Evolutionary conservation across 2,797 vertebrate genomes (phyloP), one percentile per base, ranked within the genome.

Genomic region (Scolopax rusticola): DNA sequence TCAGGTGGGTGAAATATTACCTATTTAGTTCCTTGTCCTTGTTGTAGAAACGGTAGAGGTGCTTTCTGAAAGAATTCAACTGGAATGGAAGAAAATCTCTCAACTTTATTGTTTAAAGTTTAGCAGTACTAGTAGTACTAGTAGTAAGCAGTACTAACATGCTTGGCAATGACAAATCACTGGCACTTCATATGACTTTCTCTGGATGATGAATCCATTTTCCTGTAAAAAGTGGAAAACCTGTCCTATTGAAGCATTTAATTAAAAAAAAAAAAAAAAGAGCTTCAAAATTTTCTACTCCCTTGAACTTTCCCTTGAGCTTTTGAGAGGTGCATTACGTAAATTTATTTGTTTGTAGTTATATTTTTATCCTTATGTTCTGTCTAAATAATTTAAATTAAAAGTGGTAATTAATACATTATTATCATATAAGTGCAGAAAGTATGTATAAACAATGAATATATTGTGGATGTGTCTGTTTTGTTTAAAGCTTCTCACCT

Each of bases 281-380:
- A 71, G 2, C 33, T 84, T 85, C 33, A 80, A n/a, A 54, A 30
- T 64, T 86, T 92, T 80, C 50, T 75, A 8, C 4, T 48, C 15
- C 19, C 11, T 48, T 84, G 25, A 78, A 89, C 82, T 7, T 51
- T 14, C 5, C 28, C 73, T 86, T 85, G 61, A 68, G 69, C 19
- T 78, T 92, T 78, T n/a, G 7, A 56, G 30, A 51, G 84, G 9
- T 40, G 5, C 69, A 15, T 61, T 78, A 86, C 12, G 6, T 33
- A 80, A 64, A 92, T 89, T 32, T 75, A n/a, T 88, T 89, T 86
- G 33, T 80, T 67, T 93, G 68, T 81, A 36, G 20, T 85, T 75
- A 27, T 71, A 86, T 65, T 95, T 92, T 20, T 74, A 32, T 81
- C 33, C 18, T 89, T 78, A 23, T 76, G 18, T 61, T 95, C 59